Base-by-base conservation (phyloP, 2,113 vertebrate genomes). In the Ammodytes dubius region DNA sequence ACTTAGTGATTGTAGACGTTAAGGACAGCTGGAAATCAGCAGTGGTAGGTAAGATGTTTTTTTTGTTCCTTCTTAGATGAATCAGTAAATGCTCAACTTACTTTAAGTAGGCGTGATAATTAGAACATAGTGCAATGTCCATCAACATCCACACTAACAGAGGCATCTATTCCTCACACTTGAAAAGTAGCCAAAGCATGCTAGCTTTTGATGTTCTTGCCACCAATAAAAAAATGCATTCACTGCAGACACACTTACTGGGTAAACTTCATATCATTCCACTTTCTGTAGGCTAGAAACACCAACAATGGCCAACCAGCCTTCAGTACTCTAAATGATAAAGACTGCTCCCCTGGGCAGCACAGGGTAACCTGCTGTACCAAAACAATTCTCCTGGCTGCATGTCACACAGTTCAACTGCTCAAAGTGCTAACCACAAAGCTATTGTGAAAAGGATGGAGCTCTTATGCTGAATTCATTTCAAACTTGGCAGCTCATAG, bases 371-470 rank as follows among this genome's bases (percentile, higher is more conserved):
- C 64, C 61, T 65, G 46, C 70, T 80, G 67, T 74, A 88, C 67
- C 66, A 68, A 82, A 85, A 80, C 60, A 85, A 75, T 60, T 65
- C 70, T 73, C 43, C 67, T 79, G 3, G 73, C 68, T 83, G 59
- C 50, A 70, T 74, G 86, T 87, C 79, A 83, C 77, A 66, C 46
- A 85, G 77, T 74, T 87, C 82, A 79, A 79, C 74, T 60, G 15
- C 37, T 77, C 15, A 67, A 76, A 77, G 68, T 76, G 77, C 57
- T 76, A 65, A 79, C 68, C 78, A 81, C 54, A 74, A 83, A 42
- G 59, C 70, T 11, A 57, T 39, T 4, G 45, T 39, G 67, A 64
- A 85, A 80, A 78, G 35, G 40, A 71, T 71, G n/a, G 39, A 47
- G 46, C 56, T 72, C 27, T 43, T 50, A 53, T 42, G 46, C 46